Conservation (phyloP, 2,888 invertebrate genomes). For the Xiphydria camelus region DNA sequence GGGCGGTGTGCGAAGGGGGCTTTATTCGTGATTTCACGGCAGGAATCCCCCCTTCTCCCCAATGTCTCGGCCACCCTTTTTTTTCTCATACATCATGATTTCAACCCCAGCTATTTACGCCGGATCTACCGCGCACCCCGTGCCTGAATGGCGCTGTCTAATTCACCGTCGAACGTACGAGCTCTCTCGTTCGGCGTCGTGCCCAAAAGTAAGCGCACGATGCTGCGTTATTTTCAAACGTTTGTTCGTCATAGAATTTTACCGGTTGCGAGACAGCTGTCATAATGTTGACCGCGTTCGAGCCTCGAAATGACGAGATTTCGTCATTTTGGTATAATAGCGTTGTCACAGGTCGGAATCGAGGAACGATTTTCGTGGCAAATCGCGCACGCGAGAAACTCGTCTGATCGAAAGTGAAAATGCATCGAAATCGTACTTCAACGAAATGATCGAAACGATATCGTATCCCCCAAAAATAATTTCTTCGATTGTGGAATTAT, state of each 20-base stretch:
- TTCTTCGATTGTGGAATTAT: too few species aligned
- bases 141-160: not conserved
- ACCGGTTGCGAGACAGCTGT: constrained; percentile 1
- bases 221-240: too few species aligned
- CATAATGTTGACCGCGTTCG: not conserved
- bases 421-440: too few species aligned
- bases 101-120: constrained; percentile 13
- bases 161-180: constrained; percentile 1
- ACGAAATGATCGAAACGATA: too few species aligned
- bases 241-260: not conserved
- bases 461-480: too few species aligned
- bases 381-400: too few species aligned
- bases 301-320: too few species aligned
- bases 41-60: constrained; percentile 18
- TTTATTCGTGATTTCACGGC: constrained; percentile 34
- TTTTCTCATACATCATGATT: constrained; percentile 16
- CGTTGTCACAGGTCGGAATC: too few species aligned
- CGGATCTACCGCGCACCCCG: not conserved
- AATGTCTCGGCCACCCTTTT: not conserved
- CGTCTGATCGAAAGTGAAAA: too few species aligned
- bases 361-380: too few species aligned
- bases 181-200: too few species aligned
- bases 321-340: too few species aligned
- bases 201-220: not conserved
- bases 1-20: constrained; percentile 18